Evolutionary conservation across 2,113 vertebrate genomes (phyloP).

Genomic region (Phoxinus phoxinus): DNA sequence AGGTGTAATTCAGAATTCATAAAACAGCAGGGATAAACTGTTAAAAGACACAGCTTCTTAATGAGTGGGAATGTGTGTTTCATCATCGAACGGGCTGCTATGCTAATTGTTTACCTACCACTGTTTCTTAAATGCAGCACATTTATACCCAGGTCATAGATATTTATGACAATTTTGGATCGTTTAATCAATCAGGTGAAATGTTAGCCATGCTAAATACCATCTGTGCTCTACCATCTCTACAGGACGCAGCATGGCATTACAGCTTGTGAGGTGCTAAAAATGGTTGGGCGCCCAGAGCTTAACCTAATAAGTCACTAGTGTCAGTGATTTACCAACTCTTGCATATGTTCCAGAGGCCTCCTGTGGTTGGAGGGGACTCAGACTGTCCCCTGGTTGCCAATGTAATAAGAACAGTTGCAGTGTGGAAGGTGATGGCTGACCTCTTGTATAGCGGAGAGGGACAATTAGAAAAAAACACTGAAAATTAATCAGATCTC

Average conservation of each 20-base stretch:
- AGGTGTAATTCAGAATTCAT: constrained; percentile 83
- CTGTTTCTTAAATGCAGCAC: constrained; percentile 74
- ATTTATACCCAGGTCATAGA: constrained; percentile 70
- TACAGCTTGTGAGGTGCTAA: constrained; percentile 38
- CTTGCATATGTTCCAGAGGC: constrained; percentile 33
- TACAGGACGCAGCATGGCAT: constrained; percentile 26
- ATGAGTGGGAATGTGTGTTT: constrained; percentile 71
- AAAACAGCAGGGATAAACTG: constrained; percentile 81
- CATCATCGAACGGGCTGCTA: constrained; percentile 70
- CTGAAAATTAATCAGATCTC: neutral
- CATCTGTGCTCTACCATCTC: constrained; percentile 60
- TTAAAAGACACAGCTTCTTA: constrained; percentile 75
- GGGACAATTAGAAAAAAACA: neutral
- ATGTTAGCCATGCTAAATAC: constrained; percentile 63
- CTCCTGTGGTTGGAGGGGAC: neutral
- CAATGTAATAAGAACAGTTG: constrained; percentile 26
- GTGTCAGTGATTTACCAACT: constrained; percentile 44
- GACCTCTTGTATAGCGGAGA: neutral
- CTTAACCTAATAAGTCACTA: constrained; percentile 37
- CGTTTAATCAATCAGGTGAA: constrained; percentile 65
- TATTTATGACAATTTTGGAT: constrained; percentile 68
- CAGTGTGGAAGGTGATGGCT: constrained; percentile 10
- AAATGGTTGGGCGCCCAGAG: constrained; percentile 29
- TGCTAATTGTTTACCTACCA: constrained; percentile 81
- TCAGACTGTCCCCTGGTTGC: constrained; percentile 1